These are phyloP conservation scores for Poecile montanus DNA, from an alignment of 2,797 vertebrate genomes.

Conservation along the genomic window DNA sequence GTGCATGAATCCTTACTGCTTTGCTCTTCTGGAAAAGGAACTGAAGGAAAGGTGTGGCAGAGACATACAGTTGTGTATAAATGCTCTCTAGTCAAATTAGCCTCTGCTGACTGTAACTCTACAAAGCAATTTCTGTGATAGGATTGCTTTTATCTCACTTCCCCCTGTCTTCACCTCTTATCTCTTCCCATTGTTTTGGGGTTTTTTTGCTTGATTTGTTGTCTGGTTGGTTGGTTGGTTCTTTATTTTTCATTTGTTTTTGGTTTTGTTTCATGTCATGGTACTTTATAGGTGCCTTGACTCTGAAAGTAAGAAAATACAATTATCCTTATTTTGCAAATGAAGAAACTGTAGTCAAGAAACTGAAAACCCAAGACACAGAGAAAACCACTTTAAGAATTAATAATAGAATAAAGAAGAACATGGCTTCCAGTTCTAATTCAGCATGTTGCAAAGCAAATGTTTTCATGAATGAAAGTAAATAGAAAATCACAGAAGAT, in stretches of 20 bases:
- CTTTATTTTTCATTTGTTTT: neutral
- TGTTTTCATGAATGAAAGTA: neutral
- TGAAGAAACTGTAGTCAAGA: neutral
- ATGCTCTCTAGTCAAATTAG: neutral
- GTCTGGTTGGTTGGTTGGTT: neutral
- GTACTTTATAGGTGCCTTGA: neutral
- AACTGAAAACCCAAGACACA: neutral
- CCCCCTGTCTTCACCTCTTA: neutral
- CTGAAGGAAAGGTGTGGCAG: neutral
- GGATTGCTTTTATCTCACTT: neutral
- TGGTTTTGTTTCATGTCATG: neutral
- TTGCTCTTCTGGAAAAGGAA: neutral
- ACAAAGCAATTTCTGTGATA: neutral
- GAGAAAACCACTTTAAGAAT: neutral
- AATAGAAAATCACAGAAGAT: neutral
- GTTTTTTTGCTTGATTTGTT: neutral
- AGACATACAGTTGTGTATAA: neutral
- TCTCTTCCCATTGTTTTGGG: neutral
- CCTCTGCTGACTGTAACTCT: neutral
- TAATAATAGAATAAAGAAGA: neutral
- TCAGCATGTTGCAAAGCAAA: neutral
- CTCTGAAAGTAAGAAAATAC: neutral
- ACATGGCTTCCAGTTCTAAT: neutral
- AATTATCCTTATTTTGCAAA: neutral
- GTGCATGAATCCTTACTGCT: neutral